A percentile compares a stretch with the other conserved stretches of the same genome.
Conservation (phyloP, 2,888 invertebrate species). For the Agrochola litura region DNA sequence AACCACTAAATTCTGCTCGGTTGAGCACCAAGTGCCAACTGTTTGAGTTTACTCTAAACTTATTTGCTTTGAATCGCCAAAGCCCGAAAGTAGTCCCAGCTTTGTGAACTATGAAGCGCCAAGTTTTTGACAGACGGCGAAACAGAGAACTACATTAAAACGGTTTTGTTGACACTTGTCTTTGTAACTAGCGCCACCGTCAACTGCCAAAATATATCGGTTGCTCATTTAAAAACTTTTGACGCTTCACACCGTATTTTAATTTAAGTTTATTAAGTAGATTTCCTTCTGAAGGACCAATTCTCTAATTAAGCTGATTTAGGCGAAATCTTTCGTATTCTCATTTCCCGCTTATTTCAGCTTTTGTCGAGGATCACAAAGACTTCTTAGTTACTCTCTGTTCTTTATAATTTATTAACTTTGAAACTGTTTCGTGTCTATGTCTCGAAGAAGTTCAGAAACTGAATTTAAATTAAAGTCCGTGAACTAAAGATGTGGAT, state of each 20-base stretch:
- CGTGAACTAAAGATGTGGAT: constrained; percentile 37
- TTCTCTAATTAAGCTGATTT: constrained; percentile 58
- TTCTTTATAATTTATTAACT: constrained; percentile 61
- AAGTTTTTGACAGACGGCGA: constrained; percentile 8
- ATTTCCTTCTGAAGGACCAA: constrained; percentile 45
- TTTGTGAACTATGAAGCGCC: constrained; percentile 22
- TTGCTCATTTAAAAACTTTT: constrained; percentile 34
- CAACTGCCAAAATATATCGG: constrained; percentile 3
- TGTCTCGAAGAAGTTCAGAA: constrained; percentile 37
- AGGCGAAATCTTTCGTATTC: constrained; percentile 48
- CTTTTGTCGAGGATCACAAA: constrained; percentile 36
- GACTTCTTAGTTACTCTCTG: constrained; percentile 34
- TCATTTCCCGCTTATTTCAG: constrained; percentile 48
- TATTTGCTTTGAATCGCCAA: constrained; percentile 54
- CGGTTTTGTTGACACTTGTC: constrained; percentile 5
- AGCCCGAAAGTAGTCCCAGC: constrained; percentile 45
- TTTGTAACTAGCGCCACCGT: constrained; percentile 6
- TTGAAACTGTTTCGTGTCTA: constrained; percentile 39
- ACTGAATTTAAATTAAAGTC: constrained; percentile 56
- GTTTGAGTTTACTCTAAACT: constrained; percentile 60
- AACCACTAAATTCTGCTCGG: constrained; percentile 54
- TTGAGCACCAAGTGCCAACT: constrained; percentile 48
- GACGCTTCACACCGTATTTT: constrained; percentile 37
- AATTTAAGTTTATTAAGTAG: constrained; percentile 49
- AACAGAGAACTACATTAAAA: constrained; percentile 26